Percentiles rank a stretch among this genome's conserved stretches.
Conservation (phyloP, 1,140 invertebrate species). For the Bactericera cockerelli region DNA sequence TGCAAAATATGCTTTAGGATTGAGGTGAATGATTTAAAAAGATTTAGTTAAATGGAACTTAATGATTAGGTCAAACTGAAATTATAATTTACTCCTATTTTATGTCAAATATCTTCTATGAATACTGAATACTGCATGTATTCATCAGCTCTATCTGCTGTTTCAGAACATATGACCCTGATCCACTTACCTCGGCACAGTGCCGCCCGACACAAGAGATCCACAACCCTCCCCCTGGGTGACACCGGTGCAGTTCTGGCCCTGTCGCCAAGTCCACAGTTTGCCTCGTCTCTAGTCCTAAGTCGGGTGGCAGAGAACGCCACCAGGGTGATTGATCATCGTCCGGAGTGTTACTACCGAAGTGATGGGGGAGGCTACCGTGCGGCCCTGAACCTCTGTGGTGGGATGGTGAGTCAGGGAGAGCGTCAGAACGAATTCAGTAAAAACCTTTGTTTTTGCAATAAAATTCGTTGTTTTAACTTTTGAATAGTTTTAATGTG, state of each 20-base stretch:
- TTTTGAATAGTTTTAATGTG: neutral
- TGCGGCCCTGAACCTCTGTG: constrained; percentile 22
- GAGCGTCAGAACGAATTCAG: neutral
- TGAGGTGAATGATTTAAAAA: no score
- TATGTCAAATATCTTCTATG: no score
- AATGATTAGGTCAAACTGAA: no score
- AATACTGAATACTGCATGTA: no score
- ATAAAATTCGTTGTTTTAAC: neutral
- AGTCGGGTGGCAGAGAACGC: constrained; percentile 13
- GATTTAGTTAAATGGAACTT: no score
- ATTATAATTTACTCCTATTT: no score
- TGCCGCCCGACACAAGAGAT: neutral
- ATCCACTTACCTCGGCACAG: neutral
- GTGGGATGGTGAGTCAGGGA: constrained; percentile 22
- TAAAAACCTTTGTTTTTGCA: neutral
- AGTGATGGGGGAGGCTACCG: constrained; percentile 15
- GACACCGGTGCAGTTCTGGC: neutral
- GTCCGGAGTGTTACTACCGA: constrained; percentile 20
- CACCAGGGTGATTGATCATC: constrained; percentile 11
- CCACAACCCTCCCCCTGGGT: neutral
- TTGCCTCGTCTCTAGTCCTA: neutral
- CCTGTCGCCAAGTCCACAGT: constrained; percentile 11
- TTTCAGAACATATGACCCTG: neutral
- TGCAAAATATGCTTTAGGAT: no score
- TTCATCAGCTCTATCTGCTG: no score